Conservation (phyloP, 2,797 vertebrate species). For the Thalassophryne amazonica region DNA sequence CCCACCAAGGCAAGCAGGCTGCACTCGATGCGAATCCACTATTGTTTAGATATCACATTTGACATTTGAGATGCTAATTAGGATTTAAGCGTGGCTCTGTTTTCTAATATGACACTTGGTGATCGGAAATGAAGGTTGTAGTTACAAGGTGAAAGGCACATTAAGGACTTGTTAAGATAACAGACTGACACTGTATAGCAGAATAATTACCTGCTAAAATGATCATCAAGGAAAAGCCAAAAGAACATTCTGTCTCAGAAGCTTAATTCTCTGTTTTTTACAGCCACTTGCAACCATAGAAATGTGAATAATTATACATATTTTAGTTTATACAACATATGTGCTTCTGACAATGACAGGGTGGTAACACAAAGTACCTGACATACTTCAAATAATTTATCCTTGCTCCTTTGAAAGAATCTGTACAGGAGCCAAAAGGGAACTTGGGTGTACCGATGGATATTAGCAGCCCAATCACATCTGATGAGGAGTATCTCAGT, state of each 20-base stretch:
- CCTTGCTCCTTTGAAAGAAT: slow-evolving; percentile 57
- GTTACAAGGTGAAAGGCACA: background rate
- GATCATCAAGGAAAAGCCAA: background rate
- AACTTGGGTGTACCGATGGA: slow-evolving; percentile 76
- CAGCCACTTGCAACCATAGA: too few species aligned
- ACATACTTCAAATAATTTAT: background rate
- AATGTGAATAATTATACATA: too few species aligned
- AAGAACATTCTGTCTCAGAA: background rate
- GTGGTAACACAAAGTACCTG: background rate
- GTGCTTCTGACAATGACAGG: too few species aligned
- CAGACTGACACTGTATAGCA: background rate
- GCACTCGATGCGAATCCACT: slow-evolving; percentile 54
- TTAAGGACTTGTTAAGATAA: background rate
- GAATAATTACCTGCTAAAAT: background rate
- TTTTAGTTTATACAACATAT: too few species aligned
- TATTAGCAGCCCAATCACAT: slow-evolving; percentile 91
- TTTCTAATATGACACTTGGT: background rate
- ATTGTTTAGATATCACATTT: slow-evolving; percentile 56
- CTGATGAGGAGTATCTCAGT: slow-evolving; percentile 97
- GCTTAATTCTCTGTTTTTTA: too few species aligned
- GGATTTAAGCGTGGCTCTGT: background rate
- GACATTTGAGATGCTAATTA: slow-evolving; percentile 30
- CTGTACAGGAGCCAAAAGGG: slow-evolving; percentile 73
- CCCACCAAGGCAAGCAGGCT: slow-evolving; percentile 54
- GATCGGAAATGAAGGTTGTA: background rate